A percentile compares a stretch with the other conserved stretches of the same genome.
Evolutionary conservation across 1,140 invertebrate genomes (phyloP).

Genomic region (Euura saliciscinereae): DNA sequence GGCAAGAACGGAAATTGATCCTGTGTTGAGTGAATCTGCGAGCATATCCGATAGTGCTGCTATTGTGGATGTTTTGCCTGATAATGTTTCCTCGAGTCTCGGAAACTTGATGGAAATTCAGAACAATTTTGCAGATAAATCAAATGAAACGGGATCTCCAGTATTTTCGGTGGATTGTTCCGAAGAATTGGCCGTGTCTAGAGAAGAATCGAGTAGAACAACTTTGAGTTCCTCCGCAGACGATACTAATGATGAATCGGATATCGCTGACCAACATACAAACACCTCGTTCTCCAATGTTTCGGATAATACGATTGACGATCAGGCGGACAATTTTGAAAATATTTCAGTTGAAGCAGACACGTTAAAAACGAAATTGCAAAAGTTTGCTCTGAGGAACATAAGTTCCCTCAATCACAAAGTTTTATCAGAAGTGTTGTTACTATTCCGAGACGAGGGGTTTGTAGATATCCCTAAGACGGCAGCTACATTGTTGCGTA

Average conservation of each 20-base stretch:
- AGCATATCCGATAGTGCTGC: not conserved
- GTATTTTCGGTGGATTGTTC: not conserved
- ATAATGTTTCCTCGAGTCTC: not conserved
- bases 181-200: too few species aligned
- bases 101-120: not conserved
- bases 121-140: not conserved
- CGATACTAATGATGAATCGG: not conserved
- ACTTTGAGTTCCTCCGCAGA: not conserved
- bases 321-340: not conserved
- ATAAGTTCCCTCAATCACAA: conserved; percentile 3
- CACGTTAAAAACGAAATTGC: conserved; percentile 5
- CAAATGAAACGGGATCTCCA: not conserved
- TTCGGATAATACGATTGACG: not conserved
- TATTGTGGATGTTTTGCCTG: not conserved
- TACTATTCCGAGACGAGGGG: not conserved
- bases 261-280: too few species aligned
- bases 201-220: too few species aligned
- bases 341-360: conserved; percentile 1
- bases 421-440: not conserved
- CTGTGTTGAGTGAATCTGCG: not conserved
- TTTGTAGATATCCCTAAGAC: not conserved
- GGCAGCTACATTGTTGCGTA: conserved; percentile 3
- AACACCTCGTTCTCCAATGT: conserved; percentile 1
- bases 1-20: not conserved
- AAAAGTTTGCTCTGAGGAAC: conserved; percentile 2